Percentiles rank a stretch among this genome's conserved stretches.
Conservation (phyloP, 2,797 vertebrate species). For the Gadopsis marmoratus region DNA sequence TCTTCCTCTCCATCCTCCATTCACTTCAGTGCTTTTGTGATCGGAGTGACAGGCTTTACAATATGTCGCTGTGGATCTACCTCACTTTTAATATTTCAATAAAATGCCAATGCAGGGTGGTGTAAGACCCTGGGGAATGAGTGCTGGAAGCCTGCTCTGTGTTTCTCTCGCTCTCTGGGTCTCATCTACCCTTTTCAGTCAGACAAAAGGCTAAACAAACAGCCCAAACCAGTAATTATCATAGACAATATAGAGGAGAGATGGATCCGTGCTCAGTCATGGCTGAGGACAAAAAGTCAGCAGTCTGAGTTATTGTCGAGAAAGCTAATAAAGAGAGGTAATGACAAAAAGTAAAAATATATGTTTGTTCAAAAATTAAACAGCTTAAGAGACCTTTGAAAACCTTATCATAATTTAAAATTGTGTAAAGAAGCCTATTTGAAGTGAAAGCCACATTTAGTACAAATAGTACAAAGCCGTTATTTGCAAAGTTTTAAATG, state of each 20-base stretch:
- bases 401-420: slow-evolving; percentile 2
- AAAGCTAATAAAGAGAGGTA: slow-evolving; percentile 22
- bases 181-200: slow-evolving; percentile 60
- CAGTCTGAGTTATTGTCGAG: background rate
- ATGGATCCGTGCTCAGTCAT: slow-evolving; percentile 28
- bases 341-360: background rate
- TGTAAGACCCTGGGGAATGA: slow-evolving; percentile 75
- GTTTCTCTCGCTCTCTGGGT: slow-evolving; percentile 29
- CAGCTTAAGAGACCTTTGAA: background rate
- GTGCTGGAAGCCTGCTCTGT: slow-evolving; percentile 42
- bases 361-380: slow-evolving; percentile 24
- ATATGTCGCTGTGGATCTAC: slow-evolving; percentile 82
- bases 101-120: slow-evolving; percentile 84
- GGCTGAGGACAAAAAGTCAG: slow-evolving; percentile 26
- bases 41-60: slow-evolving; percentile 86
- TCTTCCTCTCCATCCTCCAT: slow-evolving; percentile 77
- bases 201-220: slow-evolving; percentile 69
- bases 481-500: background rate
- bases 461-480: background rate
- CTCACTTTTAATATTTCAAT: slow-evolving; percentile 91
- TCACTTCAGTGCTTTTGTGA: slow-evolving; percentile 84
- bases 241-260: slow-evolving; percentile 33
- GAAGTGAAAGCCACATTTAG: background rate
- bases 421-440: background rate
- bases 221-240: slow-evolving; percentile 60